Conservation (phyloP, 2,113 vertebrate genomes). For the Passer domesticus region DNA sequence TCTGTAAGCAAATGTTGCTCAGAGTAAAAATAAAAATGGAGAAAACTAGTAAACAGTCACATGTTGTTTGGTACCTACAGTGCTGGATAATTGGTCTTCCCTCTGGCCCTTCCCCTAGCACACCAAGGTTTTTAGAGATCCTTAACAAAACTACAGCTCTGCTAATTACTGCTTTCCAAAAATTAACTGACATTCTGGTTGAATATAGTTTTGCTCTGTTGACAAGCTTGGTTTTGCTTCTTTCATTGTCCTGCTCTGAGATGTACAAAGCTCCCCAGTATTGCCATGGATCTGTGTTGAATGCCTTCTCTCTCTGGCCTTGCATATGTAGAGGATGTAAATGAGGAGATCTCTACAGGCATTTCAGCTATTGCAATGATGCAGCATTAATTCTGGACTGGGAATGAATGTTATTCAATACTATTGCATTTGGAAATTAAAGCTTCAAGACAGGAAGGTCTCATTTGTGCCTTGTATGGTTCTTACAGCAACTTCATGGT, state of each 20-base stretch:
- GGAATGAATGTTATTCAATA: neutral
- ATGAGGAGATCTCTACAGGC: neutral
- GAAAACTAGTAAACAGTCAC: neutral
- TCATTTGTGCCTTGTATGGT: neutral
- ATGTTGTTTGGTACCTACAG: neutral
- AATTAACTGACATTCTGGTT: neutral
- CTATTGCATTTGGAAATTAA: neutral
- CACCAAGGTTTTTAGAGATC: neutral
- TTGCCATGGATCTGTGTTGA: neutral
- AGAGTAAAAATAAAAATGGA: neutral
- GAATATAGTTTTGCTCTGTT: neutral
- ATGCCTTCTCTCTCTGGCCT: neutral
- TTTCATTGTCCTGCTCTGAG: neutral
- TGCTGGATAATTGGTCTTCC: neutral
- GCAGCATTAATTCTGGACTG: neutral
- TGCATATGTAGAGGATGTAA: neutral
- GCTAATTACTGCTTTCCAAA: neutral
- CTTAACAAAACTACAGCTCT: neutral
- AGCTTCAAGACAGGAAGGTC: neutral
- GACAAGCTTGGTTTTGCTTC: neutral
- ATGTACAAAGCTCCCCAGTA: neutral
- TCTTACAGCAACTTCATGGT: neutral
- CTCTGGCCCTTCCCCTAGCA: neutral
- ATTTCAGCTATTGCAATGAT: neutral
- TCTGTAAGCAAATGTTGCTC: neutral